Evolutionary conservation across 2,113 vertebrate species (phyloP).

Genomic region (Bostrychus sinensis): DNA sequence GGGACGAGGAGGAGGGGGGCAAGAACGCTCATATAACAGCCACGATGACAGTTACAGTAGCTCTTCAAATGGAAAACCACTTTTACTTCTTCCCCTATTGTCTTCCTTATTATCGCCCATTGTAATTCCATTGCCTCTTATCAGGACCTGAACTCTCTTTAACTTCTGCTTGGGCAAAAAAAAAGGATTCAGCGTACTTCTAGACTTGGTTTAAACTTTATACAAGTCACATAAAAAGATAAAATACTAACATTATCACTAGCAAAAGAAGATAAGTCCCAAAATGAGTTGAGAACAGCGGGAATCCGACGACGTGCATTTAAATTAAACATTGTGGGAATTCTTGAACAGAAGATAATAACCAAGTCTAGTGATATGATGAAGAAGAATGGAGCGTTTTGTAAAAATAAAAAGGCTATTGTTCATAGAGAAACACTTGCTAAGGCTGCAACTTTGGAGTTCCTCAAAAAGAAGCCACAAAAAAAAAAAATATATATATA

Average conservation of each 20-base stretch:
- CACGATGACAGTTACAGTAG: not conserved
- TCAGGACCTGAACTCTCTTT: not conserved
- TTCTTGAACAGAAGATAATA: not conserved
- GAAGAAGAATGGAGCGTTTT: not conserved
- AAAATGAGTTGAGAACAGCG: too few species aligned
- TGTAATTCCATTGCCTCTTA: constrained; percentile 10
- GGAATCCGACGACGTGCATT: not conserved
- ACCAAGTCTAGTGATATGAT: not conserved
- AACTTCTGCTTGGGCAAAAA: not conserved
- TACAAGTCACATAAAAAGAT: not conserved
- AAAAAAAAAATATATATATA: too few species aligned
- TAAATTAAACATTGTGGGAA: constrained; percentile 11
- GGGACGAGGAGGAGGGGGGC: not conserved
- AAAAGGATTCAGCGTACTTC: not conserved
- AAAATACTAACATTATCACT: not conserved
- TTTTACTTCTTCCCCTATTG: constrained; percentile 33
- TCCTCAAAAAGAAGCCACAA: not conserved
- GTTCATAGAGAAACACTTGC: not conserved
- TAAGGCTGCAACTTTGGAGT: not conserved
- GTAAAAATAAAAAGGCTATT: constrained; percentile 1
- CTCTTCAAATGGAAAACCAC: not conserved
- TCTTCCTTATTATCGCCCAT: constrained; percentile 16
- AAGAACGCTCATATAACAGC: not conserved
- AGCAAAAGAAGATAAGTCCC: not conserved
- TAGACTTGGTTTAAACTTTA: not conserved